Conservation (phyloP, 2,888 invertebrate species). For the Scelioninae gen. 2 region DNA sequence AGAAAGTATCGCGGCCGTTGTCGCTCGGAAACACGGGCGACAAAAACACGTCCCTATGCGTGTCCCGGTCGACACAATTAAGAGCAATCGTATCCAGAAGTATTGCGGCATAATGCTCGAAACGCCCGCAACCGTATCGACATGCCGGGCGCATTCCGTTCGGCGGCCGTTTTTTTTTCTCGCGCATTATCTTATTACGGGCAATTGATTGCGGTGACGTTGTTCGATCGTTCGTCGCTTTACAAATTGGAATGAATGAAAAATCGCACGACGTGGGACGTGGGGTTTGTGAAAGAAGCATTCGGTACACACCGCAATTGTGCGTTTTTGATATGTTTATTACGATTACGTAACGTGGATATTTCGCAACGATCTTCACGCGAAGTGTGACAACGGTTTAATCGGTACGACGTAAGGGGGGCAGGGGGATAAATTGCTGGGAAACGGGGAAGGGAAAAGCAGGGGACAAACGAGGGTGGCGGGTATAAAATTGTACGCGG, state of each 20-base stretch:
- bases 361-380: constrained; percentile 27
- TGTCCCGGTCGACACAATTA: constrained; percentile 30
- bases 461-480: too few species aligned
- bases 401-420: too few species aligned
- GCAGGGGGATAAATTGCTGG: too few species aligned
- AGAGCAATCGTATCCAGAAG: constrained; percentile 12
- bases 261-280: constrained; percentile 37
- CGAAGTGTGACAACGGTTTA: neutral
- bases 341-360: constrained; percentile 14
- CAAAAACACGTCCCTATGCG: constrained; percentile 26
- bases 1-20: constrained; percentile 26
- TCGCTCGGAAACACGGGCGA: constrained; percentile 8
- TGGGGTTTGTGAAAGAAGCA: constrained; percentile 16
- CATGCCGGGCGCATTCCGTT: constrained; percentile 17
- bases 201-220: constrained; percentile 30
- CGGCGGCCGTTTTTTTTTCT: constrained; percentile 1
- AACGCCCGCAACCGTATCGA: constrained; percentile 10
- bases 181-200: constrained; percentile 35
- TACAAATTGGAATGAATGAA: constrained; percentile 46
- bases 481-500: too few species aligned
- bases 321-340: constrained; percentile 9
- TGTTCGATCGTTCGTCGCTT: constrained; percentile 15
- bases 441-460: too few species aligned
- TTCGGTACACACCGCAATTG: neutral
- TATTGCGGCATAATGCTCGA: constrained; percentile 19